Evolutionary conservation across 2,797 vertebrate genomes (phyloP), one percentile per base, ranked within the genome.

Genomic region (Schizopygopsis pylzovi): DNA sequence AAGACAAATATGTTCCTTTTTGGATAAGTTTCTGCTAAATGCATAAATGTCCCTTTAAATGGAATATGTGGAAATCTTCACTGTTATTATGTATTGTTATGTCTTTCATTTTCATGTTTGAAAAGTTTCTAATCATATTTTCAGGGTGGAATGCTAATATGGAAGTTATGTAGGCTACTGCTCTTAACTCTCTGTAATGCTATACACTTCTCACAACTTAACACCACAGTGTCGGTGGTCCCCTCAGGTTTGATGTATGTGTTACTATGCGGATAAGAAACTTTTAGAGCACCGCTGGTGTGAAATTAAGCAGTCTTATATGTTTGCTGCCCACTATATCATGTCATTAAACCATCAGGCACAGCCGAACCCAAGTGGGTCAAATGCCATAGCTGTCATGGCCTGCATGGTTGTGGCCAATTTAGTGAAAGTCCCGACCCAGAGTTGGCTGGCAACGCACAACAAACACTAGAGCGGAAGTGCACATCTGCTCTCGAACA

Each of bases 281-380:
- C 47, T 68, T 86, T 77, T 81, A 61, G 6, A 86, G 54, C 45
- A 16, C 25, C 16, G 59, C 52, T 75, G 22, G 56, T 73, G 80
- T 87, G 72, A 85, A 87, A 76, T 52, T 39, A 85, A 85, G 16
- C 43, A 81, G 78, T 84, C 59, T 89, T 67, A 73, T 84, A 80
- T 85, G 79, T 59, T 81, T 75, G 54, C 56, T 75, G 81, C 28
- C 39, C 67, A 82, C 86, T 85, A 87, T 89, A 86, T 86, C 87
- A 87, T 80, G 75, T 79, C 85, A 83, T 88, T 89, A 87, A 88
- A 88, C 77, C 87, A 85, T 87, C 80, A 79, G 52, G 41, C 79
- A 82, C 78, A 82, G 87, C 80, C 75, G 59, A 87, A 77, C 87
- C 70, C 68, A 90, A 89, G 83, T 87, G 83, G 73, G 61, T 82